Evolutionary conservation across 2,888 invertebrate genomes (phyloP).

Genomic region (Eueremaeus valkanovi): DNA sequence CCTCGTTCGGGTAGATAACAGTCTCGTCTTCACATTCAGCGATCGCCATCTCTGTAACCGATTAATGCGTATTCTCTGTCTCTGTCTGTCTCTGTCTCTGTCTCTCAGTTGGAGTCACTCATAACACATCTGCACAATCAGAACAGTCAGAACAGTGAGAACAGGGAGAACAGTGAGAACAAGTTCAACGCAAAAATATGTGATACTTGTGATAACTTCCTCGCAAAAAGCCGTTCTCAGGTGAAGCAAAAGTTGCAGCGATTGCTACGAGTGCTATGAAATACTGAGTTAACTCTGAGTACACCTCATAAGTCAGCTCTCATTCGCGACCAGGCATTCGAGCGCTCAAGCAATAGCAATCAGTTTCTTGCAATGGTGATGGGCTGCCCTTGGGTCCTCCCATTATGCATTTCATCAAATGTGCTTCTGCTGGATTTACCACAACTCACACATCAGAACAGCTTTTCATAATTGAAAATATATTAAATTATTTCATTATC

Average conservation of each 20-base stretch:
- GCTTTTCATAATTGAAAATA: background rate
- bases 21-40: slow-evolving; percentile 30
- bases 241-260: background rate
- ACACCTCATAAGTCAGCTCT: slow-evolving; percentile 8
- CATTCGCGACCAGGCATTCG: slow-evolving; percentile 18
- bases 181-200: slow-evolving; percentile 22
- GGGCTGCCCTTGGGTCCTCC: slow-evolving; percentile 18
- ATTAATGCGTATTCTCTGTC: slow-evolving; percentile 26
- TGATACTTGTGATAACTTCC: slow-evolving; percentile 18
- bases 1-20: slow-evolving; percentile 38
- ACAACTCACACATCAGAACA: background rate
- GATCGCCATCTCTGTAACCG: slow-evolving; percentile 36
- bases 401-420: slow-evolving; percentile 24
- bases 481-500: slow-evolving; percentile 33
- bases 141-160: too few relatives aligned
- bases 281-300: background rate
- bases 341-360: background rate
- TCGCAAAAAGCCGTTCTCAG: slow-evolving; percentile 27
- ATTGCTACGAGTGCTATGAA: too few relatives aligned
- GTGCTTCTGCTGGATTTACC: slow-evolving; percentile 33
- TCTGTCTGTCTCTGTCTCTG: too few relatives aligned
- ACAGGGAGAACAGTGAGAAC: slow-evolving; percentile 2
- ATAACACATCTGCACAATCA: slow-evolving; percentile 16
- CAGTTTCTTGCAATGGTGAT: slow-evolving; percentile 14
- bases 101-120: slow-evolving; percentile 9